A percentile compares a stretch with the other conserved stretches of the same genome.
Conservation (phyloP, 1,140 invertebrate species). For the Drosophila kurseongensis region DNA sequence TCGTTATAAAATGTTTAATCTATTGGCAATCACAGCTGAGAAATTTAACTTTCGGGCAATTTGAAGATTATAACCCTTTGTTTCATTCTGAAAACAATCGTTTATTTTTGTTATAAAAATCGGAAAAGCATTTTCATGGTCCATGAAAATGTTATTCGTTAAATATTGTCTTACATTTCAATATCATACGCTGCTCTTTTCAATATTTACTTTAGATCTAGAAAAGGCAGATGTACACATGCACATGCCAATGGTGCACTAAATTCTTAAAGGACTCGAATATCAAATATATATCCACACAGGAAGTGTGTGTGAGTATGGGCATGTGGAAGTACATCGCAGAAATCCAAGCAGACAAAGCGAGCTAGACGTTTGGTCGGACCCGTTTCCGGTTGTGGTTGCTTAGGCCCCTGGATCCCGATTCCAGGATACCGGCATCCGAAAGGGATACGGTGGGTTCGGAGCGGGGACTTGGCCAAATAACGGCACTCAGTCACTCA, state of each 20-base stretch:
- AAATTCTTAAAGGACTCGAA: slow-evolving; percentile 45
- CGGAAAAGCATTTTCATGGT: background rate
- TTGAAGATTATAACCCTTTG: too few species aligned
- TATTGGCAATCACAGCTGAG: too few species aligned
- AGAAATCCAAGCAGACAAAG: slow-evolving; percentile 41
- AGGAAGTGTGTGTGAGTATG: slow-evolving; percentile 18
- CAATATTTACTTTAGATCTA: slow-evolving; percentile 15
- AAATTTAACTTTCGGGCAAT: too few species aligned
- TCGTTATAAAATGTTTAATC: too few species aligned
- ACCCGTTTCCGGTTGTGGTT: slow-evolving; percentile 63
- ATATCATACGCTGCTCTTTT: slow-evolving; percentile 21
- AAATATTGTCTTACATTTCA: background rate
- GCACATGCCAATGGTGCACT: slow-evolving; percentile 25
- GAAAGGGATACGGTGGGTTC: background rate
- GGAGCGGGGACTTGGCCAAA: slow-evolving; percentile 27
- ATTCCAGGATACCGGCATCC: slow-evolving; percentile 8
- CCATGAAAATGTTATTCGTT: background rate
- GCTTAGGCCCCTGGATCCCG: slow-evolving; percentile 42
- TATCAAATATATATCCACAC: slow-evolving; percentile 13
- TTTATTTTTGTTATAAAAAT: background rate
- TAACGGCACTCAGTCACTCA: slow-evolving; percentile 50
- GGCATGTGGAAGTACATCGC: slow-evolving; percentile 9
- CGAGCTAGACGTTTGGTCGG: slow-evolving; percentile 43
- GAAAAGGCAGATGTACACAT: background rate
- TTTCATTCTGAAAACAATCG: too few species aligned